These are phyloP conservation scores for Portunus trituberculatus DNA, from an alignment of 1,140 invertebrate species.

Conservation along the genomic window DNA sequence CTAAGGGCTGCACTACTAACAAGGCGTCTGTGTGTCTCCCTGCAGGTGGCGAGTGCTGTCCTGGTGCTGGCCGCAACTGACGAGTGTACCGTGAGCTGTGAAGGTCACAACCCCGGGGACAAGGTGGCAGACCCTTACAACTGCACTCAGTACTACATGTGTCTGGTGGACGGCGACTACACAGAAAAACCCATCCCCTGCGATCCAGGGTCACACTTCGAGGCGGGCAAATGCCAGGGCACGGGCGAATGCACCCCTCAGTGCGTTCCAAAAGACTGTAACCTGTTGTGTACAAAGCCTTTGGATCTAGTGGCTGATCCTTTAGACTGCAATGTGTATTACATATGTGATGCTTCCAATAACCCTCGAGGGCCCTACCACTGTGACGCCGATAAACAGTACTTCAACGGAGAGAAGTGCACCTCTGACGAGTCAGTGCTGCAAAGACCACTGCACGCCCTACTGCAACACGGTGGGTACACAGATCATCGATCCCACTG, in stretches of 20 bases:
- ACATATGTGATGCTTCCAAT: not conserved
- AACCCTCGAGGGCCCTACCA: not conserved
- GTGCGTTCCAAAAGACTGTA: not conserved
- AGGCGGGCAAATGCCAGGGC: not conserved
- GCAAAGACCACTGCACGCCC: not conserved
- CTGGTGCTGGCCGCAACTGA: not conserved
- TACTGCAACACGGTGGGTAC: not conserved
- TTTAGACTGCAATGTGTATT: not conserved
- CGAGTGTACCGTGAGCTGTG: conserved; percentile 13
- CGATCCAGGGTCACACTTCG: not conserved
- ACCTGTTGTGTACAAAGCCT: conserved; percentile 4
- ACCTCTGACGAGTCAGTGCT: not conserved
- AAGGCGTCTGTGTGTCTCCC: too few relatives aligned
- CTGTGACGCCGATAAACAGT: not conserved
- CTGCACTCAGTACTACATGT: conserved; percentile 49
- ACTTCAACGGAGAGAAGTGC: not conserved
- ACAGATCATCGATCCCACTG: conserved; percentile 26
- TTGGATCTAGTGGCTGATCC: conserved; percentile 28
- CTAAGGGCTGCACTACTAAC: too few relatives aligned
- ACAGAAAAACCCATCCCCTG: conserved; percentile 34
- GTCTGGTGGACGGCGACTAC: not conserved
- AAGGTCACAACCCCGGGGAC: not conserved
- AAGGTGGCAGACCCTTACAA: conserved; percentile 40
- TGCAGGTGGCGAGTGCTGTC: too few relatives aligned
- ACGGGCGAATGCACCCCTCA: not conserved